Evolutionary conservation across 2,888 invertebrate species (phyloP).

Genomic region (Amblyteles armatorius): DNA sequence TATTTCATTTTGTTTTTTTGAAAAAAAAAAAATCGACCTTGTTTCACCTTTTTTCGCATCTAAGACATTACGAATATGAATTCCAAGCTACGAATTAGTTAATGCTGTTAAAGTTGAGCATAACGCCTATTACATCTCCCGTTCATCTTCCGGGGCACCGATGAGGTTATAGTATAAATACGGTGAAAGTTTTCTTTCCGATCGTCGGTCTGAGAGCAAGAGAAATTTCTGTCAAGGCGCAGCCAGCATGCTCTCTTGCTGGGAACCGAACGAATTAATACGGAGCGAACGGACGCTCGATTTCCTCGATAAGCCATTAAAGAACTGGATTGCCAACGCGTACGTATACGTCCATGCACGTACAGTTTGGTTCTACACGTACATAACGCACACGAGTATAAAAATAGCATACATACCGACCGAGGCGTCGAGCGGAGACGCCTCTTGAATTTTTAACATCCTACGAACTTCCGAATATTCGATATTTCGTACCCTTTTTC

Average conservation of each 20-base stretch:
- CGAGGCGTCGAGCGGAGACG: conserved; percentile 28
- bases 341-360: neutral
- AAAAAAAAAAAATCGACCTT: neutral
- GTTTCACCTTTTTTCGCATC: neutral
- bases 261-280: conserved; percentile 62
- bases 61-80: neutral
- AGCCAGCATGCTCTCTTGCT: conserved; percentile 34
- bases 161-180: conserved; percentile 47
- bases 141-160: conserved; percentile 34
- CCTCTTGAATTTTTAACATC: conserved; percentile 27
- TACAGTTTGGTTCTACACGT: conserved; percentile 2
- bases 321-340: conserved; percentile 47
- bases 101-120: neutral
- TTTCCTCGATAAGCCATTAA: conserved; percentile 60
- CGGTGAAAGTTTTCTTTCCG: conserved; percentile 69
- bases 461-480: conserved; percentile 27
- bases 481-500: conserved; percentile 39
- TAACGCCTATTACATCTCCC: conserved; percentile 19
- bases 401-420: neutral
- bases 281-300: conserved; percentile 42
- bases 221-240: conserved; percentile 69
- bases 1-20: neutral
- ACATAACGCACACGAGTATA: neutral
- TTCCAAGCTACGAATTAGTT: neutral
- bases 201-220: conserved; percentile 60